A percentile compares a stretch with the other conserved stretches of the same genome.
These are phyloP conservation scores for Indicator indicator DNA, from an alignment of 2,113 vertebrate genomes.

Conservation along the genomic window DNA sequence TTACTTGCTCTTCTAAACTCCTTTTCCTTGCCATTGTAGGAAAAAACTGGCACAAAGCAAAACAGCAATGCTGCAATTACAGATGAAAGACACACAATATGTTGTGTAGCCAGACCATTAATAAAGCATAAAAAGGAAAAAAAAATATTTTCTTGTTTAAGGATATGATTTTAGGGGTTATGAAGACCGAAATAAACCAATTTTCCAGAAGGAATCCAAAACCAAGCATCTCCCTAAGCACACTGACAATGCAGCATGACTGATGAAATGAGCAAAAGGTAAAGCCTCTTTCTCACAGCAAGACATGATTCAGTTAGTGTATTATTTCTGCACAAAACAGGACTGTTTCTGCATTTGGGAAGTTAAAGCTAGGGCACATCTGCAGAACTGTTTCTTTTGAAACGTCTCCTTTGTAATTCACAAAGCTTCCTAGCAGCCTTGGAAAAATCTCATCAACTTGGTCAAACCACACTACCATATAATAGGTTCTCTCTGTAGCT, in stretches of 20 bases:
- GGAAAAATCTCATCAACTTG: not conserved
- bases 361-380: constrained; percentile 18
- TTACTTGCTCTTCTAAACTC: not conserved
- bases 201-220: not conserved
- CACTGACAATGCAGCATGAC: not conserved
- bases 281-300: constrained; percentile 19
- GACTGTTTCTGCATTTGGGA: not conserved
- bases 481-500: not conserved
- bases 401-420: not conserved
- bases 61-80: not conserved
- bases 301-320: not conserved
- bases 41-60: not conserved
- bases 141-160: not conserved
- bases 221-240: not conserved
- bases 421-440: not conserved
- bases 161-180: not conserved
- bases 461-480: not conserved
- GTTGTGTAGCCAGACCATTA: not conserved
- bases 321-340: not conserved
- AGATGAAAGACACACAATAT: not conserved
- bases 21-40: not conserved
- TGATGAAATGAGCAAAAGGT: not conserved
- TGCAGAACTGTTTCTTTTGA: not conserved
- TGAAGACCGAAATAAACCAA: not conserved
- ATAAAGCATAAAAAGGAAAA: not conserved